These are phyloP conservation scores for Xestobium rufovillosum DNA, from an alignment of 2,888 invertebrate species.

Conservation along the genomic window DNA sequence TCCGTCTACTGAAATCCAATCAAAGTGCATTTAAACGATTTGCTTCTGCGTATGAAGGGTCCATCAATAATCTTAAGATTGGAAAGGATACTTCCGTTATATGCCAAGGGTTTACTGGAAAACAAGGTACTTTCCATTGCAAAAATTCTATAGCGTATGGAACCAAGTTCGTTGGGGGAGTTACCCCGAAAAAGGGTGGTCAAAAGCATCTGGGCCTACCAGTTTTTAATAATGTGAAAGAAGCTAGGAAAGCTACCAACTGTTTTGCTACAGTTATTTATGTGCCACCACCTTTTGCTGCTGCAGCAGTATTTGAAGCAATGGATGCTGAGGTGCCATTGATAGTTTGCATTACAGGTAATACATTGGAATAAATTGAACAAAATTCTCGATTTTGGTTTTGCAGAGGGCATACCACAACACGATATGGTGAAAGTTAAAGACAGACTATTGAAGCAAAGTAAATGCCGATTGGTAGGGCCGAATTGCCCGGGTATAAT, in stretches of 20 bases:
- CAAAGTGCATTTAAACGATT: too few relatives aligned
- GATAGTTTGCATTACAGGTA: slow-evolving; percentile 66
- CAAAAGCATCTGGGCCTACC: slow-evolving; percentile 71
- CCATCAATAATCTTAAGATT: too few relatives aligned
- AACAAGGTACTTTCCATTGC: slow-evolving; percentile 62
- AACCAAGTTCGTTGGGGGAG: slow-evolving; percentile 74
- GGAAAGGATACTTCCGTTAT: slow-evolving; percentile 63
- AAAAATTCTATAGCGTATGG: slow-evolving; percentile 74
- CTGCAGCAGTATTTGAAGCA: slow-evolving; percentile 63
- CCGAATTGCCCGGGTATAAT: slow-evolving; percentile 81
- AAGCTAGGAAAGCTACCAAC: slow-evolving; percentile 59
- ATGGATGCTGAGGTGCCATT: slow-evolving; percentile 68
- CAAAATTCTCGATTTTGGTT: too few relatives aligned
- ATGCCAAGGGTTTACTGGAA: slow-evolving; percentile 76
- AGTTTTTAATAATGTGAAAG: slow-evolving; percentile 51
- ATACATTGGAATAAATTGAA: too few relatives aligned
- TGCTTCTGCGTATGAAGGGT: too few relatives aligned
- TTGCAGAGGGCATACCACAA: slow-evolving; percentile 40
- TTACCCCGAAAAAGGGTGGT: slow-evolving; percentile 74
- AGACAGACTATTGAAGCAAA: slow-evolving; percentile 52
- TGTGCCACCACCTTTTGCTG: slow-evolving; percentile 61
- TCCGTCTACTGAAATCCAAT: too few relatives aligned
- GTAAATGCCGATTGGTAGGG: slow-evolving; percentile 67
- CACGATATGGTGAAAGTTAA: slow-evolving; percentile 80
- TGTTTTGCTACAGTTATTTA: slow-evolving; percentile 71